Evolutionary conservation across 2,797 vertebrate genomes (phyloP).

Genomic region (Chaetophractus vellerosus): DNA sequence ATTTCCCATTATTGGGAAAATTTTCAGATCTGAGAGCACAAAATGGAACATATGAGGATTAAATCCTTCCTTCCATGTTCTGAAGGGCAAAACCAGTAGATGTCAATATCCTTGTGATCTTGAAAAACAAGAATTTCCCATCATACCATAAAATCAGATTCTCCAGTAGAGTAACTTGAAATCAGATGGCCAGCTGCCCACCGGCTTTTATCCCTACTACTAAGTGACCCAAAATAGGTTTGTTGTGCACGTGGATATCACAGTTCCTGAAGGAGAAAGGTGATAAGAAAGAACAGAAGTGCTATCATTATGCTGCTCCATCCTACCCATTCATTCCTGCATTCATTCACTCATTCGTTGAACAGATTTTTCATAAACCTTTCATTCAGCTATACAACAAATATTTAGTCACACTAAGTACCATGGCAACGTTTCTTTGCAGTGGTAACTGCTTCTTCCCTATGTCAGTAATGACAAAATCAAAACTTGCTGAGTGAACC

Average conservation of each 20-base stretch:
- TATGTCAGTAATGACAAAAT: neutral
- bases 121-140: slow-evolving; percentile 50
- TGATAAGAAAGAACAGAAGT: neutral
- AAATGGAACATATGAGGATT: slow-evolving; percentile 52
- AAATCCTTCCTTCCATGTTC: neutral
- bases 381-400: neutral
- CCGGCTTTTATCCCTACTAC: neutral
- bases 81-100: neutral
- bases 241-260: neutral
- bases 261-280: neutral
- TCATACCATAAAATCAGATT: slow-evolving; percentile 10
- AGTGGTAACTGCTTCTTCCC: neutral
- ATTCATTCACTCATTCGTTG: neutral
- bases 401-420: neutral
- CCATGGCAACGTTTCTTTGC: neutral
- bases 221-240: neutral
- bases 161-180: neutral
- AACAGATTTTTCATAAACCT: neutral
- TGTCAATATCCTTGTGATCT: neutral
- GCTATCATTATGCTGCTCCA: neutral
- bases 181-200: neutral
- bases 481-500: neutral
- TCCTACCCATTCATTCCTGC: slow-evolving; percentile 5
- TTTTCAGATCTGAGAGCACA: slow-evolving; percentile 38
- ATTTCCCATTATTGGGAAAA: slow-evolving; percentile 9